Conservation (phyloP, 2,113 vertebrate genomes). For the Myodes glareolus region DNA sequence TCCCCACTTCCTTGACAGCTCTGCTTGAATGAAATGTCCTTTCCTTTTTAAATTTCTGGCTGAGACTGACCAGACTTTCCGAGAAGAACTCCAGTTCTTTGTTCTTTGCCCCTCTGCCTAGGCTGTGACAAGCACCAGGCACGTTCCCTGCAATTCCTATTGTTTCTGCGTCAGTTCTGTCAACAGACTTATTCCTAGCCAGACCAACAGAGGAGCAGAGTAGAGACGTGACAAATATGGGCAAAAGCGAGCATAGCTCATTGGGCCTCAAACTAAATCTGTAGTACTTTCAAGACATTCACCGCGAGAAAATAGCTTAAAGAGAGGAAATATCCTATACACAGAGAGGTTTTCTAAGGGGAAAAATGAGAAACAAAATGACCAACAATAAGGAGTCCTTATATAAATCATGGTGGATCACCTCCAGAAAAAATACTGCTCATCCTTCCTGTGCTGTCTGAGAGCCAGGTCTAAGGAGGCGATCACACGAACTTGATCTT, state of each 20-base stretch:
- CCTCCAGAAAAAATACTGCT: background rate
- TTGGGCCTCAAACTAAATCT: slow-evolving; percentile 36
- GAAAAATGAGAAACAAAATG: slow-evolving; percentile 12
- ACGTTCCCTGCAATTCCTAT: slow-evolving; percentile 48
- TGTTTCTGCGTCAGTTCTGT: slow-evolving; percentile 54
- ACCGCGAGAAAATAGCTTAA: slow-evolving; percentile 25
- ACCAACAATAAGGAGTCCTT: background rate
- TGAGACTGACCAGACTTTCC: slow-evolving; percentile 72
- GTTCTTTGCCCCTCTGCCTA: slow-evolving; percentile 55
- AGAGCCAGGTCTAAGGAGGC: slow-evolving; percentile 4
- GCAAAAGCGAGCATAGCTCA: slow-evolving; percentile 34
- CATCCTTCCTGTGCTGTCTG: slow-evolving; percentile 38
- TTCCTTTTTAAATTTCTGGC: slow-evolving; percentile 40
- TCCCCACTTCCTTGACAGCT: slow-evolving; percentile 62
- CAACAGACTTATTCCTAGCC: slow-evolving; percentile 49
- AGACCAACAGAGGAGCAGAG: slow-evolving; percentile 37
- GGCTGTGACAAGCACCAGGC: slow-evolving; percentile 70
- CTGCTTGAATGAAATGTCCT: slow-evolving; percentile 58
- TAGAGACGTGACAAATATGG: background rate
- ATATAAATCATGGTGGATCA: background rate
- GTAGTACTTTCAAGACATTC: slow-evolving; percentile 9
- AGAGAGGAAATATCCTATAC: background rate
- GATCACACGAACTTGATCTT: slow-evolving; percentile 25
- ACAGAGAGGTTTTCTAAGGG: background rate
- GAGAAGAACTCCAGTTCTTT: slow-evolving; percentile 66